phyloP scores from a whole-genome alignment of 2,888 invertebrate species.

The Phytoseiulus persimilis region DNA sequence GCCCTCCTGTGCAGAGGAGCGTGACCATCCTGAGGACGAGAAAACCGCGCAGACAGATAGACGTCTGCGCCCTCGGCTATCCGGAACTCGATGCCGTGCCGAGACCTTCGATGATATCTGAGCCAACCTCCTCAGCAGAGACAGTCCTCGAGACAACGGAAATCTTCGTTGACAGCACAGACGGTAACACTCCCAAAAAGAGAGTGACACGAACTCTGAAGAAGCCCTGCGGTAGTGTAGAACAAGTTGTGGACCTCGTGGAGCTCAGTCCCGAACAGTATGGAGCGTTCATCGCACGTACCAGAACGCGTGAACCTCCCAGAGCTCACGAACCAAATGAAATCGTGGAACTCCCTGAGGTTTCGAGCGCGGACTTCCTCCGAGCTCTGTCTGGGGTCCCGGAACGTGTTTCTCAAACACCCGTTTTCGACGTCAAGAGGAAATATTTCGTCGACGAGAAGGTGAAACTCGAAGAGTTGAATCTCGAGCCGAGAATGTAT shows the following conservation, averaged over 20 bases:
- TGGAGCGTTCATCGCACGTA: no score
- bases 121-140: neutral
- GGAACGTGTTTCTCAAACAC: no score
- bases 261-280: no score
- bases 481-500: no score
- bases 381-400: no score
- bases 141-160: neutral
- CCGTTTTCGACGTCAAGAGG: no score
- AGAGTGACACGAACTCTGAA: neutral
- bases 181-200: neutral
- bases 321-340: no score
- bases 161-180: neutral
- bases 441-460: no score
- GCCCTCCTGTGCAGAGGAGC: neutral
- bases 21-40: neutral
- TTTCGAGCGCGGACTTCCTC: no score
- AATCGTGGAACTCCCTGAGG: no score
- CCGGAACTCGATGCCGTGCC: slow-evolving; percentile 12
- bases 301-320: no score
- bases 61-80: neutral
- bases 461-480: no score
- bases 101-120: neutral
- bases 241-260: neutral
- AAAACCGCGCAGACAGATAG: neutral
- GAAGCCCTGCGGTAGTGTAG: neutral